Evolutionary conservation across 2,888 invertebrate genomes (phyloP).

Genomic region (Romanomermis culicivorax): DNA sequence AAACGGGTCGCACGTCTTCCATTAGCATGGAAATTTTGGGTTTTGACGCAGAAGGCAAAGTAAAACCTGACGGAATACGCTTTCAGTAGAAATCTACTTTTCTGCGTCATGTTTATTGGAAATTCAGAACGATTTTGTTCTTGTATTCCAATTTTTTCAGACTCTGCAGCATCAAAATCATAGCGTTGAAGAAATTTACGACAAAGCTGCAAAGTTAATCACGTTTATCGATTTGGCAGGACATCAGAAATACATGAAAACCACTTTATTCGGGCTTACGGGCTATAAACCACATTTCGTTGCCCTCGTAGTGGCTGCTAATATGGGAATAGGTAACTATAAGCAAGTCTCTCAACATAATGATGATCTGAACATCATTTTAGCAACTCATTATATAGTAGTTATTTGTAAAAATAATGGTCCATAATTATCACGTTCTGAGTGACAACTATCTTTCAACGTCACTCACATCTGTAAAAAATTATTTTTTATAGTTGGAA

Average conservation of each 20-base stretch:
- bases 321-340: conserved; percentile 44
- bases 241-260: conserved; percentile 78
- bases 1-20: conserved; percentile 78
- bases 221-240: conserved; percentile 89
- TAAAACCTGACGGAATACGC: too few species aligned
- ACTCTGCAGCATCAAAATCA: conserved; percentile 42
- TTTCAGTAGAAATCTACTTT: conserved; percentile 5
- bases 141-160: conserved; percentile 6
- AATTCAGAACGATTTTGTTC: background rate
- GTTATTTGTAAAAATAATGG: too few species aligned
- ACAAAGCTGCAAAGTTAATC: conserved; percentile 69
- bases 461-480: background rate
- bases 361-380: background rate
- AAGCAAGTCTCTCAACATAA: background rate
- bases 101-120: background rate
- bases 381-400: too few species aligned
- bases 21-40: conserved; percentile 68
- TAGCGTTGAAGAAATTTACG: conserved; percentile 78
- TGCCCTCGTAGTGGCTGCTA: conserved; percentile 56
- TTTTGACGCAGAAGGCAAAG: conserved; percentile 44
- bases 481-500: conserved; percentile 28
- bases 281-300: conserved; percentile 79
- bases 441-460: too few species aligned
- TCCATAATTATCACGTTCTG: too few species aligned
- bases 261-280: conserved; percentile 77